These are phyloP conservation scores for Apistogramma diplotaenia DNA, from an alignment of 2,113 vertebrate genomes.

Conservation along the genomic window DNA sequence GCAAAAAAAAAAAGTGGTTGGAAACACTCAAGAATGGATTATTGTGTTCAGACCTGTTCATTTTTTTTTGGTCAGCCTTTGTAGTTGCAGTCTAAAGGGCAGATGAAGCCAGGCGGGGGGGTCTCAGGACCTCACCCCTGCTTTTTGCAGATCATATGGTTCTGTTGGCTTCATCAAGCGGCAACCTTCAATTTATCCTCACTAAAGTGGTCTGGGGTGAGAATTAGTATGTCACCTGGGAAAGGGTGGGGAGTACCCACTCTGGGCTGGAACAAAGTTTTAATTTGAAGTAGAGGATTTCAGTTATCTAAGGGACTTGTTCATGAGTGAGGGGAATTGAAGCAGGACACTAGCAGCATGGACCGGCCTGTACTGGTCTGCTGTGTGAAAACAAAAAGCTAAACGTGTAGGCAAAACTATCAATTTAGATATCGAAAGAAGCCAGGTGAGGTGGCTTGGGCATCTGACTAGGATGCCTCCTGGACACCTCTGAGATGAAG, in stretches of 20 bases:
- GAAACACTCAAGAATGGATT: not conserved
- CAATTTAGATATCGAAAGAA: not conserved
- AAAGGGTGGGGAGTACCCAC: not conserved
- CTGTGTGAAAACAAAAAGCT: not conserved
- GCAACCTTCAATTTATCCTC: not conserved
- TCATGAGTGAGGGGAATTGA: not conserved
- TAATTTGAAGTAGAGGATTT: not conserved
- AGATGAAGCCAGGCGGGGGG: no score
- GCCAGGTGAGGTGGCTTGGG: not conserved
- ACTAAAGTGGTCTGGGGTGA: not conserved
- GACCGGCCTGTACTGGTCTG: not conserved
- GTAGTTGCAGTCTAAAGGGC: no score
- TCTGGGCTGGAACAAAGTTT: not conserved
- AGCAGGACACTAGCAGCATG: not conserved
- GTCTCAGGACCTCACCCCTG: no score
- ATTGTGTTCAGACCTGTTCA: no score
- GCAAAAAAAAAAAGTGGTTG: not conserved
- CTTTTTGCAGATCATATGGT: rapidly evolving
- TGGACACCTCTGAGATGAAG: not conserved
- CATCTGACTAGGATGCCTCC: not conserved
- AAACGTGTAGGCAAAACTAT: not conserved
- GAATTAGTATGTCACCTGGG: not conserved
- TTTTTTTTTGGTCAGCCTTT: no score
- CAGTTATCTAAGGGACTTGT: no score
- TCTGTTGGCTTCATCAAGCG: not conserved